Base-by-base conservation (phyloP, 2,888 invertebrate genomes). In the Rhamphomyia laevipes region DNA sequence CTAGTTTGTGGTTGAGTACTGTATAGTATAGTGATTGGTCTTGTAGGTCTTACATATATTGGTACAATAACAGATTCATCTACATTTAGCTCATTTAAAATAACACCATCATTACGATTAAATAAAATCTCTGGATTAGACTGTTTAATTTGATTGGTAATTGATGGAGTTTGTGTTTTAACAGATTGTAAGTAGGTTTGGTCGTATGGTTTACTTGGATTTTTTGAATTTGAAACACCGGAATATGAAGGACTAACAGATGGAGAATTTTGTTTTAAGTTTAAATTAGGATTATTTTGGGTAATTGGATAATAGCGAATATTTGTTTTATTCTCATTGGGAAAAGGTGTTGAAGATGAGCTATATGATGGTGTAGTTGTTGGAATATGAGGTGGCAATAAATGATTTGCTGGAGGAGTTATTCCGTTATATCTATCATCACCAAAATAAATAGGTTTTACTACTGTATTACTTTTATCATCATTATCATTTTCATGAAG, bases 211-310 rank as follows among this genome's bases (percentile, higher is more conserved):
- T 27, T 27, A 27, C 4, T 27, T 27, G 23, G 23, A 2, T 4
- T 4, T 27, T 27, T 57, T 0, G 65, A 62, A 51, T 67, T 66
- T 1, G 64, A 55, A 12, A 68, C 66, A 1, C 60, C 67, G 0
- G 68, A 56, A 54, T 68, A 68, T 3, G 64, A 53, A 0, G 61
- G 60, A 56, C 66, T 68, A 17, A 27, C 23, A 7, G 23, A 27
- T 7, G 23, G 23, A 6, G 23, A 27, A 27, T 27, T 6, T 7
- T 27, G 4, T 27, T 27, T 27, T 27, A 27, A 2, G 2, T 5
- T 27, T 27, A 9, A 27, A 7, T 27, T 27, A 27, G 4, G 23
- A 7, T 54, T 54, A 55, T 63, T 61, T 6, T 47, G 53, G 9
- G 61, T 27, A 2, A 59, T 51, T 11, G 66, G 59, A 46, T 52